Conservation (phyloP, 2,113 vertebrate species). For the Potamarius usumacintae region DNA sequence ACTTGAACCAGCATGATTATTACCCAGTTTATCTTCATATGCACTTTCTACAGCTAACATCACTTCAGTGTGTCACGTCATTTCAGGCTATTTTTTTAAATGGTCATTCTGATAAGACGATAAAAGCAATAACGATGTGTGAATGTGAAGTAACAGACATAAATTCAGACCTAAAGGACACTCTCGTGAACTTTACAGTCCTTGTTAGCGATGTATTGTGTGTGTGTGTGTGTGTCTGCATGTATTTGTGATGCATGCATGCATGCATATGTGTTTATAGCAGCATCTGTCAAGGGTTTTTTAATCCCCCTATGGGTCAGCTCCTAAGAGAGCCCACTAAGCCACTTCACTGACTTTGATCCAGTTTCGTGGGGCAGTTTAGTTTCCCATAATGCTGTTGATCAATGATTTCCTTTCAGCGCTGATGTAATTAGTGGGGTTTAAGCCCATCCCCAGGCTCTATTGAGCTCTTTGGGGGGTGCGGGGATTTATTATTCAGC, state of each 20-base stretch:
- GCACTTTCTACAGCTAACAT: neutral
- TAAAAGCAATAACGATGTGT: constrained; percentile 7
- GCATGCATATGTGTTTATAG: constrained; percentile 32
- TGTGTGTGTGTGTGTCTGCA: constrained; percentile 42
- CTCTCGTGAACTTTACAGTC: neutral
- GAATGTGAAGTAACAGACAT: neutral
- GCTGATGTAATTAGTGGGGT: constrained; percentile 86
- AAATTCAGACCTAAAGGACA: neutral
- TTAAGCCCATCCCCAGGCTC: constrained; percentile 73
- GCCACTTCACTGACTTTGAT: constrained; percentile 83
- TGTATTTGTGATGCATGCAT: constrained; percentile 25
- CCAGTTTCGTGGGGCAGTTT: constrained; percentile 80
- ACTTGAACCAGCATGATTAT: neutral
- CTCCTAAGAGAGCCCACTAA: constrained; percentile 73
- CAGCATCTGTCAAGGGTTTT: constrained; percentile 29
- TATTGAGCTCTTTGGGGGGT: constrained; percentile 64
- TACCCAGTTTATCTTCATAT: neutral
- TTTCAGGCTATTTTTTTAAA: neutral
- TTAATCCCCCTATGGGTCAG: constrained; percentile 63
- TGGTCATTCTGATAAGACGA: neutral
- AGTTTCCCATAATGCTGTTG: constrained; percentile 85
- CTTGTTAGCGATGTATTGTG: constrained; percentile 17
- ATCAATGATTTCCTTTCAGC: constrained; percentile 92
- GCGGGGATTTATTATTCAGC: constrained; percentile 78
- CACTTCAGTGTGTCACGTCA: neutral